Evolutionary conservation across 2,888 invertebrate genomes (phyloP).

Genomic region (Sphaerophoria rueppellii): DNA sequence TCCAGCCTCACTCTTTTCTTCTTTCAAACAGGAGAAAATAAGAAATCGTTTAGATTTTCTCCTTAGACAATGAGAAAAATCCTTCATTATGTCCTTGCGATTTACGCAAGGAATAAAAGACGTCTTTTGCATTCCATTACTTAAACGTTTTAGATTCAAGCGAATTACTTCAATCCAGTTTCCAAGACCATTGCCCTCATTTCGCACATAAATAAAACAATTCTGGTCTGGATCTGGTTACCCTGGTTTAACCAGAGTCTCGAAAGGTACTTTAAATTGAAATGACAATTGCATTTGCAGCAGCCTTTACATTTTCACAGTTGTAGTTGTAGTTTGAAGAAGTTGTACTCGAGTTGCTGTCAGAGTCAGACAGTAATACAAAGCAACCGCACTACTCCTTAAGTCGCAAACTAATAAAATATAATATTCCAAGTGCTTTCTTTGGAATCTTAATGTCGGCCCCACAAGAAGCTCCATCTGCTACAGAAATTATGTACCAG

Average conservation of each 20-base stretch:
- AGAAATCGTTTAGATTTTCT: no score
- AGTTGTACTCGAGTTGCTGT: neutral
- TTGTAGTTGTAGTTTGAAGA: neutral
- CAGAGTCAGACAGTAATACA: neutral
- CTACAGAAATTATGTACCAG: neutral
- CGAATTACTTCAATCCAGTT: no score
- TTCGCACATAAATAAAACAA: neutral
- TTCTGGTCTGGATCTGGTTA: neutral
- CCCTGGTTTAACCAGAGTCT: neutral
- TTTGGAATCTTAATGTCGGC: conserved; percentile 15
- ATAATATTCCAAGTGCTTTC: conserved; percentile 38
- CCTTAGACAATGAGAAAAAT: no score
- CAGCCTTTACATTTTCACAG: neutral
- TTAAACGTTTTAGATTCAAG: no score
- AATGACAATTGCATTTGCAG: conserved; percentile 29
- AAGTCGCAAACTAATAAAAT: conserved; percentile 52
- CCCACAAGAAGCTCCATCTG: conserved; percentile 22
- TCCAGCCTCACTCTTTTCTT: no score
- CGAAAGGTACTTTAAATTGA: conserved; percentile 27
- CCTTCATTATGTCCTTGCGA: no score
- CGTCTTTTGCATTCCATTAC: no score
- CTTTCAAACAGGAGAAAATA: no score
- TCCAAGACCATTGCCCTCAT: neutral
- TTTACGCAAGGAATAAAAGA: no score
- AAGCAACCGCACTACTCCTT: conserved; percentile 6